phyloP scores from a whole-genome alignment of 2,797 vertebrate species.

The Morus bassanus region DNA sequence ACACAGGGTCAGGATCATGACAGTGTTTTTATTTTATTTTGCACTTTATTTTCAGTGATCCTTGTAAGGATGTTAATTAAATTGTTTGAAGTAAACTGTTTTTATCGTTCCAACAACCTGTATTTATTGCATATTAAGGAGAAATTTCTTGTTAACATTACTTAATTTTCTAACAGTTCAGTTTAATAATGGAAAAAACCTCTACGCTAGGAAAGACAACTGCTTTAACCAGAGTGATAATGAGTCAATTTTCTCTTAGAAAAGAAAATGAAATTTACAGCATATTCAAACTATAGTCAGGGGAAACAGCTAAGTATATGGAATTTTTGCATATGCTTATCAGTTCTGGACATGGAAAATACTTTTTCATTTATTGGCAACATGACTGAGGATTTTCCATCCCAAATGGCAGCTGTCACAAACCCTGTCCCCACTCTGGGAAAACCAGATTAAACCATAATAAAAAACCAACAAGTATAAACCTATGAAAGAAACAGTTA shows the following conservation, averaged over 20 bases:
- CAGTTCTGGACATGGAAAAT: neutral
- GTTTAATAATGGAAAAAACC: constrained; percentile 48
- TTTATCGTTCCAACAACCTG: constrained; percentile 64
- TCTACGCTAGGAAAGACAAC: neutral
- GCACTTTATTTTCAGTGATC: constrained; percentile 69
- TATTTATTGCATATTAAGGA: constrained; percentile 70
- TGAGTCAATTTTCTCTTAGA: neutral
- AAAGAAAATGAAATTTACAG: neutral
- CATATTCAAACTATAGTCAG: neutral
- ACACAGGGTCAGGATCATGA: constrained; percentile 69
- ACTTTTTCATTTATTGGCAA: neutral
- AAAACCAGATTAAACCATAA: neutral
- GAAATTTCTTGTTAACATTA: constrained; percentile 63
- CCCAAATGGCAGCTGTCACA: neutral
- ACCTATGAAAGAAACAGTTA: neutral
- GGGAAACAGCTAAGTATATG: neutral
- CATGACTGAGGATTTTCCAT: neutral
- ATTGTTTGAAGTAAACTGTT: constrained; percentile 75
- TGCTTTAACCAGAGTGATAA: constrained; percentile 39
- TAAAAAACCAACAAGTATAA: neutral
- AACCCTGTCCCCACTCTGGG: neutral
- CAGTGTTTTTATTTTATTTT: constrained; percentile 71
- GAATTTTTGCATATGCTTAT: neutral
- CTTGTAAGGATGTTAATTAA: constrained; percentile 73
- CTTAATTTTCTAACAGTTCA: constrained; percentile 51